Conservation (phyloP, 2,888 invertebrate genomes). For the Aphelenchoides bicaudatus region DNA sequence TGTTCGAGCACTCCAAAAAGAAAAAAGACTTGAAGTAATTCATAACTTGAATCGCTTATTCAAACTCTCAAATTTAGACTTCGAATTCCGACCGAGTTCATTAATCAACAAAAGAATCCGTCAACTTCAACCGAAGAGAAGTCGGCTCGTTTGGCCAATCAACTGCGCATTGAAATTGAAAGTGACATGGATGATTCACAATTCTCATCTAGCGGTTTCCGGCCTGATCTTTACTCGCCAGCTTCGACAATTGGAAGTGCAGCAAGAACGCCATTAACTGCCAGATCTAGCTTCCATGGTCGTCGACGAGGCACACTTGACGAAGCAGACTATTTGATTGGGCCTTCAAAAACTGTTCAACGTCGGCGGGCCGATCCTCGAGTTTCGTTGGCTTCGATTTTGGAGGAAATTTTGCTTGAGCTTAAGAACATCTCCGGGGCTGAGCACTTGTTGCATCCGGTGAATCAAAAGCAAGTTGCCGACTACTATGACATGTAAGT, state of each 20-base stretch:
- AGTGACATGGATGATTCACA: not conserved
- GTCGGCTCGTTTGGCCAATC: not conserved
- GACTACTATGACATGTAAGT: constrained; percentile 1
- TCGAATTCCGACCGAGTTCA: constrained; percentile 13
- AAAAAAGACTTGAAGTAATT: constrained; percentile 33
- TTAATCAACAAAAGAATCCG: constrained; percentile 14
- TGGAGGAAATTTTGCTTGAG: constrained; percentile 65
- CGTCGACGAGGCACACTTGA: constrained; percentile 40
- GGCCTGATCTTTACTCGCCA: constrained; percentile 34
- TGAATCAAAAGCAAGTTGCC: constrained; percentile 74
- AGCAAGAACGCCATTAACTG: not conserved
- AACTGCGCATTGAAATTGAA: too few relatives aligned
- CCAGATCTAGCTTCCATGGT: constrained; percentile 2
- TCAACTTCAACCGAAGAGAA: not conserved
- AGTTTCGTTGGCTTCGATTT: constrained; percentile 65
- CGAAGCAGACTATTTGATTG: constrained; percentile 55
- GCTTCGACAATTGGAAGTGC: constrained; percentile 50
- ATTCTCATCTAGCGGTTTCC: constrained; percentile 64
- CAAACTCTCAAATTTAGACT: constrained; percentile 4
- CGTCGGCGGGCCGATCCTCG: constrained; percentile 89
- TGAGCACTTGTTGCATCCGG: constrained; percentile 86
- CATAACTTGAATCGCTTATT: not conserved
- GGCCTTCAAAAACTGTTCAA: constrained; percentile 71
- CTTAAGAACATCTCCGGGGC: constrained; percentile 82
- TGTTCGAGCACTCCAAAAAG: constrained; percentile 61